Evolutionary conservation across 2,888 invertebrate species (phyloP), one percentile per base, ranked within the genome.

Genomic region (Bombylius major): DNA sequence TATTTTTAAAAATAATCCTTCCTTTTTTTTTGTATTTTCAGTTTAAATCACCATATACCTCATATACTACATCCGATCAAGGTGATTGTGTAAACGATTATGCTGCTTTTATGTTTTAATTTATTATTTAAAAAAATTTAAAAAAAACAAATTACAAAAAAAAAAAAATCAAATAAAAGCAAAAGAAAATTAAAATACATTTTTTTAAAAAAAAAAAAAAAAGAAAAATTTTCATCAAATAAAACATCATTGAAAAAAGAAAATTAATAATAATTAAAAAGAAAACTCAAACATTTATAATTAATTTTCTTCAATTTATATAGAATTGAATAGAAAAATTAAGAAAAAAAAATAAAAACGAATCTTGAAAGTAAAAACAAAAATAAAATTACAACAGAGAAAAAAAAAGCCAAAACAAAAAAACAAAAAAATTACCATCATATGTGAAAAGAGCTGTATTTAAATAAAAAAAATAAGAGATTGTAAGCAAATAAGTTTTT

Each of bases 1-100:
- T 23, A 23, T 23, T 23, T 23, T 23, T 23, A 23, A 23, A 23
- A 23, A 23, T 23, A 23, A 23, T 23, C 23, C 2, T 23, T 23
- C 3, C 23, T 23, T 23, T 23, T 23, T 23, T 52, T 23, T n/a
- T n/a, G n/a, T 9, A 54, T 9, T 55, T 58, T 51, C 60, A 66
- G 66, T 62, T 65, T 57, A 60, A 60, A 62, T 63, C 65, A 65
- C 62, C 64, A 64, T 61, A 65, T 66, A 64, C 65, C 66, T 65
- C 66, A 66, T 63, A 61, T 65, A 62, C 58, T 63, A 63, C 64
- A 64, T 62, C 63, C 64, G 59, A 65, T 64, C 58, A 64, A 64
- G 62, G 64, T 63, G 62, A 63, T 65, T 63, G 62, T 64, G 61
- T 64, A 58, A 59, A 48, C 50, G 57, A 55, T 47, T 46, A 36